A percentile compares a stretch with the other conserved stretches of the same genome.
phyloP scores from a whole-genome alignment of 2,888 invertebrate genomes.

The Synanthedon andrenaeformis region DNA sequence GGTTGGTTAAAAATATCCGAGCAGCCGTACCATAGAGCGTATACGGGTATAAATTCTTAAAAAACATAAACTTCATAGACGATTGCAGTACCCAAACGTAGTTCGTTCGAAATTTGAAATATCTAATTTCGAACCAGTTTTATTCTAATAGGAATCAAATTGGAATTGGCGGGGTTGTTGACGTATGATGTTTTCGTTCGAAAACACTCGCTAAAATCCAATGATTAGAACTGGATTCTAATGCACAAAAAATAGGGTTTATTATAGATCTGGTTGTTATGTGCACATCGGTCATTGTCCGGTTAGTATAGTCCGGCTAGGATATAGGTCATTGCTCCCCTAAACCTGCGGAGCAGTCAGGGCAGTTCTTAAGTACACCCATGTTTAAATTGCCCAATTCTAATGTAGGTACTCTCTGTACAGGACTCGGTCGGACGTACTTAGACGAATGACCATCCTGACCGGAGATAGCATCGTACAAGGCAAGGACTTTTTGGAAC shows the following conservation, averaged over 20 bases:
- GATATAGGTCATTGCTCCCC: slow-evolving; percentile 71
- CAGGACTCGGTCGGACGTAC: slow-evolving; percentile 42
- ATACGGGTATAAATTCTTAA: slow-evolving; percentile 39
- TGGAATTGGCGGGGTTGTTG: slow-evolving; percentile 38
- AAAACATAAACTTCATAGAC: slow-evolving; percentile 59
- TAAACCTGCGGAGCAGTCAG: slow-evolving; percentile 65
- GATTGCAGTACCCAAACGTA: slow-evolving; percentile 20
- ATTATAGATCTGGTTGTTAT: slow-evolving; percentile 34
- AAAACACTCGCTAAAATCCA: slow-evolving; percentile 34
- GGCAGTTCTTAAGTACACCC: slow-evolving; percentile 63
- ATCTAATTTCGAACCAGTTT: slow-evolving; percentile 23
- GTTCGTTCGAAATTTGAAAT: slow-evolving; percentile 17
- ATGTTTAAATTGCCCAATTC: slow-evolving; percentile 65
- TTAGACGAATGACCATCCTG: background rate
- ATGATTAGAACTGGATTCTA: slow-evolving; percentile 60
- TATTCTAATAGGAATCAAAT: slow-evolving; percentile 45
- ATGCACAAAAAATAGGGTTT: slow-evolving; percentile 59
- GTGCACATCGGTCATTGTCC: slow-evolving; percentile 44
- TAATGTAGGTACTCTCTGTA: slow-evolving; percentile 57
- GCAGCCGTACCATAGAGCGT: slow-evolving; percentile 38
- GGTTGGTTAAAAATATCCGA: slow-evolving; percentile 64
- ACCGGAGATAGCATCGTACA: background rate
- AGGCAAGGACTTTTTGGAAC: background rate
- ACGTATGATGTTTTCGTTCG: slow-evolving; percentile 40
- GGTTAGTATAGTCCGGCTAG: slow-evolving; percentile 42